A percentile compares a stretch with the other conserved stretches of the same genome.
Conservation (phyloP, 2,888 invertebrate species). For the Iphiclides podalirius region DNA sequence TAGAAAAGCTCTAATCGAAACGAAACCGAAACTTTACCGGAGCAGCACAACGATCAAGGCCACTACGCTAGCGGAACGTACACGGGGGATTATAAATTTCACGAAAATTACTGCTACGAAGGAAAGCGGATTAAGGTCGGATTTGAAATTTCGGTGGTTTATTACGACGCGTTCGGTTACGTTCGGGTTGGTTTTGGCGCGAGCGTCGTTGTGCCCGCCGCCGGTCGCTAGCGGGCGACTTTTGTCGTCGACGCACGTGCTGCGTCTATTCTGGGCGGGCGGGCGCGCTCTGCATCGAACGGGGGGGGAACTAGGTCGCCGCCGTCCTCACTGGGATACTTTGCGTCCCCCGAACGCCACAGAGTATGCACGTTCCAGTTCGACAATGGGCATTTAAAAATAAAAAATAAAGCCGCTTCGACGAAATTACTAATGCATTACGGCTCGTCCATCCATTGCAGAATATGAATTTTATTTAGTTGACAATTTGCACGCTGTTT, state of each 20-base stretch:
- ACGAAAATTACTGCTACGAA: conserved; percentile 8
- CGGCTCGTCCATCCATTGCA: conserved; percentile 2
- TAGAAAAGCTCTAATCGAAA: conserved; percentile 25
- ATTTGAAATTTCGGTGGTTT: conserved; percentile 9
- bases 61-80: conserved; percentile 54
- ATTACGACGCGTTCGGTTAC: conserved; percentile 31
- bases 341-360: conserved; percentile 30
- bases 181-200: conserved; percentile 23
- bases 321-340: conserved; percentile 31
- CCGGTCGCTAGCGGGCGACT: conserved; percentile 45
- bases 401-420: conserved; percentile 11
- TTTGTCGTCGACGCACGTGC: conserved; percentile 73
- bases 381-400: conserved; percentile 20
- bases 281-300: conserved; percentile 58
- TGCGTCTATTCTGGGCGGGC: conserved; percentile 75
- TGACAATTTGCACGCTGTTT: conserved; percentile 12
- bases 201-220: conserved; percentile 32
- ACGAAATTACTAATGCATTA: neutral
- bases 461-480: conserved; percentile 5
- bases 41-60: conserved; percentile 67
- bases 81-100: conserved; percentile 27
- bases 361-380: conserved; percentile 26
- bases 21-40: conserved; percentile 47
- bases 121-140: conserved; percentile 21
- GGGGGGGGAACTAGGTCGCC: conserved; percentile 62